Conservation (phyloP, 2,888 invertebrate genomes). For the Drosophila leonis region DNA sequence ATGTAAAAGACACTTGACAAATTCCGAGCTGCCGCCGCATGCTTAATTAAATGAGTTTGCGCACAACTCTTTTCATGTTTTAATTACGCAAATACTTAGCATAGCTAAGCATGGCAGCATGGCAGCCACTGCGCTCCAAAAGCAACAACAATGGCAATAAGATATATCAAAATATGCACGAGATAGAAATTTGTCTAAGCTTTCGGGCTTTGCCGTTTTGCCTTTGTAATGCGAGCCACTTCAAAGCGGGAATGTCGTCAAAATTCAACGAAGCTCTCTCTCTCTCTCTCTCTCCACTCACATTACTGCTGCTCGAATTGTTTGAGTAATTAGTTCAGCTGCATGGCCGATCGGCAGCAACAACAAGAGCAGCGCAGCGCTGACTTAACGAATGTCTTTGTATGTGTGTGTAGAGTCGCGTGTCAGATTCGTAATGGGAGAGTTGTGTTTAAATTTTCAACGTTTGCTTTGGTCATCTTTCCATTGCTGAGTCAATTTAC, state of each 20-base stretch:
- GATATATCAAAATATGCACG: constrained; percentile 64
- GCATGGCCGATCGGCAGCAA: constrained; percentile 28
- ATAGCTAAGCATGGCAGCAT: constrained; percentile 67
- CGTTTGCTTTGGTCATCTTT: constrained; percentile 1
- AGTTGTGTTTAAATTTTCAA: not conserved
- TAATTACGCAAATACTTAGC: constrained; percentile 79
- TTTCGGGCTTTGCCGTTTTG: constrained; percentile 30
- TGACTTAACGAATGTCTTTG: not conserved
- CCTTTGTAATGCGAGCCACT: constrained; percentile 73
- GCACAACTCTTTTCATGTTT: constrained; percentile 80
- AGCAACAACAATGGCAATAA: constrained; percentile 20
- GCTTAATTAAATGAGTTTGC: constrained; percentile 79
- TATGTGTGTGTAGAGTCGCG: not conserved
- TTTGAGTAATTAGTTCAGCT: constrained; percentile 59
- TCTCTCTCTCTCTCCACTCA: constrained; percentile 10
- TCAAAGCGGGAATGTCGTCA: constrained; percentile 74
- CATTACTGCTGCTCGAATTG: constrained; percentile 42
- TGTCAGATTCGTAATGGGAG: not conserved
- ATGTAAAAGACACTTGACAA: constrained; percentile 67
- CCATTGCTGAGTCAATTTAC: not conserved
- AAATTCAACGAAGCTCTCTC: constrained; percentile 38
- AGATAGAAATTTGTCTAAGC: constrained; percentile 71
- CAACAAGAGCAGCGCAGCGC: not conserved
- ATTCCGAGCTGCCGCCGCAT: constrained; percentile 69
- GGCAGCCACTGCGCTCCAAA: constrained; percentile 20